Percentiles rank a stretch among this genome's conserved stretches.
These are phyloP conservation scores for Euphydryas editha DNA, from an alignment of 2,888 invertebrate genomes.

Conservation along the genomic window DNA sequence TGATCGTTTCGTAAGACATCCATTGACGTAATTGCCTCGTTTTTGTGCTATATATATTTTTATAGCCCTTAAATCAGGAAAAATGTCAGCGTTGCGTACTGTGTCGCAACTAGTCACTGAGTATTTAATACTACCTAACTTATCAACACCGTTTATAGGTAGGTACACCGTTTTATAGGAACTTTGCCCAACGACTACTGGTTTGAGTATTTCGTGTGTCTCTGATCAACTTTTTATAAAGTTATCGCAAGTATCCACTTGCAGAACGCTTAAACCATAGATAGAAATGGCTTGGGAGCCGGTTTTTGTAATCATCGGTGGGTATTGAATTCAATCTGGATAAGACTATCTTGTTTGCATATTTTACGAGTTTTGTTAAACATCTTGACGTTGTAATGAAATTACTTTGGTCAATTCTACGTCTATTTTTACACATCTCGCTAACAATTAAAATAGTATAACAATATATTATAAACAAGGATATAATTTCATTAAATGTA, in stretches of 20 bases:
- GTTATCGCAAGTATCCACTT: constrained; percentile 70
- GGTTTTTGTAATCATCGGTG: constrained; percentile 69
- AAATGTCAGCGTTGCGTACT: constrained; percentile 48
- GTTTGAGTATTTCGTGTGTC: constrained; percentile 71
- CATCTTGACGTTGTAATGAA: constrained; percentile 35
- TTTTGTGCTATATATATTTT: constrained; percentile 61
- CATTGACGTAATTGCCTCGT: constrained; percentile 65
- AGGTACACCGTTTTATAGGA: constrained; percentile 64
- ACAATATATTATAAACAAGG: too few relatives aligned
- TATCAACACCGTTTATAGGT: constrained; percentile 66
- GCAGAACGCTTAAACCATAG: constrained; percentile 68
- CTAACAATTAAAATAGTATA: too few relatives aligned
- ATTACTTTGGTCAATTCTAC: constrained; percentile 28
- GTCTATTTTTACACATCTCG: constrained; percentile 25
- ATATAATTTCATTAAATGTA: too few relatives aligned
- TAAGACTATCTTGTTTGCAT: constrained; percentile 66
- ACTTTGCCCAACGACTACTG: constrained; percentile 66
- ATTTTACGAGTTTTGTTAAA: constrained; percentile 53
- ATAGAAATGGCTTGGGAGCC: constrained; percentile 61
- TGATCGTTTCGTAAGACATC: constrained; percentile 67
- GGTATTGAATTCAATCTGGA: constrained; percentile 72
- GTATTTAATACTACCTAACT: constrained; percentile 57
- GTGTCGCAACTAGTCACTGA: constrained; percentile 55
- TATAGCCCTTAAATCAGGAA: constrained; percentile 56
- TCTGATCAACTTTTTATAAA: constrained; percentile 74